Evolutionary conservation across 2,797 vertebrate genomes (phyloP).

Genomic region (Cacajao melanocephalus): DNA sequence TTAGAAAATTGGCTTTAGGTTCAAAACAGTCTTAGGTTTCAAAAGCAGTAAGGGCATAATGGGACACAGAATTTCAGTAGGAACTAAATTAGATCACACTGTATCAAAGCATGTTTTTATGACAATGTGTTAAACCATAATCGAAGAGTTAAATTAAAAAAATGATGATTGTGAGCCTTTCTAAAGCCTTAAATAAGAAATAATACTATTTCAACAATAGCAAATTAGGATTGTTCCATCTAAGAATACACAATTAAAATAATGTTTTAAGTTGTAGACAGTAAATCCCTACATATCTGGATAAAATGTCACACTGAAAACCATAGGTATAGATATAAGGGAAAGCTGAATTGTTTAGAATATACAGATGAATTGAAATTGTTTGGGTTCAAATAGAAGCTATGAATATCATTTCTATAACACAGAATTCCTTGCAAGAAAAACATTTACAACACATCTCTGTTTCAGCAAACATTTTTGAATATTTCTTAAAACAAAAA

Average conservation of each 20-base stretch:
- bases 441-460: not conserved
- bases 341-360: not conserved
- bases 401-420: not conserved
- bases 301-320: not conserved
- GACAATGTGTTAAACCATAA: not conserved
- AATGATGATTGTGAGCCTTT: not conserved
- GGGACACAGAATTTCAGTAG: not conserved
- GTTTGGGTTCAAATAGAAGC: not conserved
- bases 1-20: not conserved
- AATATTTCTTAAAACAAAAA: not conserved
- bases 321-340: not conserved
- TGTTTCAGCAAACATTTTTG: not conserved
- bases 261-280: not conserved
- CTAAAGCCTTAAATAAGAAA: not conserved
- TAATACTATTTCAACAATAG: not conserved
- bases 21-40: not conserved
- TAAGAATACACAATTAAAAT: slow-evolving; percentile 1
- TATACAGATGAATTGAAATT: not conserved
- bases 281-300: not conserved
- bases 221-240: not conserved
- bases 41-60: not conserved
- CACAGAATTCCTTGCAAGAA: not conserved
- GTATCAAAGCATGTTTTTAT: not conserved
- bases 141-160: not conserved
- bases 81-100: not conserved